phyloP scores from a whole-genome alignment of 2,113 vertebrate species.

The Cacatua alba region DNA sequence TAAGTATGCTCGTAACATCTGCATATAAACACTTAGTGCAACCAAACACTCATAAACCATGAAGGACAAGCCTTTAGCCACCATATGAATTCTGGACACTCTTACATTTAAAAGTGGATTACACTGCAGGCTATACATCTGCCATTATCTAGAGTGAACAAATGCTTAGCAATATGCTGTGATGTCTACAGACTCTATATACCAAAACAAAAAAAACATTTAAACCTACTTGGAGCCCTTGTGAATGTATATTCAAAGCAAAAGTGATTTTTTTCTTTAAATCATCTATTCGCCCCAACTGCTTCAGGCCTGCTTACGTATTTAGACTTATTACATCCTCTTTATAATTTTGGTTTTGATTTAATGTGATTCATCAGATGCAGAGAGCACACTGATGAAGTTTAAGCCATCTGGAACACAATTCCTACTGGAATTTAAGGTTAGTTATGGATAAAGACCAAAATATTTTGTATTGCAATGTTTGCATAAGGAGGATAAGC shows the following conservation, averaged over 20 bases:
- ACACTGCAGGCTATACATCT: slow-evolving; percentile 49
- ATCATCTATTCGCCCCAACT: background rate
- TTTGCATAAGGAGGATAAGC: background rate
- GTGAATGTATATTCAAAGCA: background rate
- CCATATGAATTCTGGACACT: background rate
- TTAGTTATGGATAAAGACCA: background rate
- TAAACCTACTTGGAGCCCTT: background rate
- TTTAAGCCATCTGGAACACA: slow-evolving; percentile 21
- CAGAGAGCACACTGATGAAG: background rate
- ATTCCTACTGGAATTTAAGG: background rate
- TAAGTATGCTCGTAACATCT: background rate
- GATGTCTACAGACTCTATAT: background rate
- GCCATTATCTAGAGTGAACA: slow-evolving; percentile 34
- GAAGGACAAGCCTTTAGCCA: slow-evolving; percentile 24
- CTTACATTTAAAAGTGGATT: slow-evolving; percentile 22
- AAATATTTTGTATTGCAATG: background rate
- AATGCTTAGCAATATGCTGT: slow-evolving; percentile 46
- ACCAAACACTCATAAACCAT: slow-evolving; percentile 70
- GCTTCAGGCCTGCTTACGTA: background rate
- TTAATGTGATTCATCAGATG: slow-evolving; percentile 3
- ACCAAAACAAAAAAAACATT: background rate
- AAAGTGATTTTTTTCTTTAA: background rate
- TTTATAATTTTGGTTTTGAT: slow-evolving; percentile 1
- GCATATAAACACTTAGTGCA: background rate
- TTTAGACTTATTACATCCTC: background rate